Evolutionary conservation across 1,140 invertebrate genomes (phyloP).

Genomic region (Drosophila arawakana): DNA sequence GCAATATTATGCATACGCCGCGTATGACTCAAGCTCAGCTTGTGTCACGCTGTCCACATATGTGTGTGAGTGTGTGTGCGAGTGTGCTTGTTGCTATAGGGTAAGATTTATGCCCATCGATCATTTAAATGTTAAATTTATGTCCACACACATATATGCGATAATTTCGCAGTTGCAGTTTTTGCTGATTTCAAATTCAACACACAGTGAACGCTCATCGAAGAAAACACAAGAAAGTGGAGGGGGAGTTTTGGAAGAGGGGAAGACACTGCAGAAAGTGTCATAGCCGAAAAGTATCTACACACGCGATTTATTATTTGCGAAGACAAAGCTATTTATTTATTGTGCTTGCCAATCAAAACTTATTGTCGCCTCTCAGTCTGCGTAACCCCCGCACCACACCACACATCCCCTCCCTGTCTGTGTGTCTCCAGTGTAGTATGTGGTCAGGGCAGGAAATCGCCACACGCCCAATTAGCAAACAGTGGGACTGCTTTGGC

Average conservation of each 20-base stretch:
- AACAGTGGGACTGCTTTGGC: slow-evolving; percentile 58
- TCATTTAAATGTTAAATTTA: slow-evolving; percentile 66
- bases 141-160: slow-evolving; percentile 29
- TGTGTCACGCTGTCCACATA: not conserved
- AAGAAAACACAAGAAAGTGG: slow-evolving; percentile 3
- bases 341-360: slow-evolving; percentile 70
- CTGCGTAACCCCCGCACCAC: not conserved
- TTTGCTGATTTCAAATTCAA: slow-evolving; percentile 27
- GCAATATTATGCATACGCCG: slow-evolving; percentile 65
- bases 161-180: slow-evolving; percentile 35
- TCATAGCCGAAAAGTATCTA: not conserved
- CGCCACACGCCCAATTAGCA: slow-evolving; percentile 80
- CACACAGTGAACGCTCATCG: slow-evolving; percentile 28
- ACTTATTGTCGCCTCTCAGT: slow-evolving; percentile 67
- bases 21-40: slow-evolving; percentile 38
- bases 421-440: no score
- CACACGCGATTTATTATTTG: not conserved
- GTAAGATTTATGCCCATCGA: slow-evolving; percentile 67
- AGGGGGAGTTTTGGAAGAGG: not conserved
- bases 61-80: not conserved
- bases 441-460: slow-evolving; percentile 58
- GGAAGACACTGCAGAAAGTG: not conserved
- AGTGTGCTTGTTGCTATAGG: not conserved
- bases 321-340: slow-evolving; percentile 57
- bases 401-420: not conserved